Evolutionary conservation across 2,888 invertebrate genomes (phyloP), one percentile per base, ranked within the genome.

Genomic region (Glyphotaelius pellucidus): DNA sequence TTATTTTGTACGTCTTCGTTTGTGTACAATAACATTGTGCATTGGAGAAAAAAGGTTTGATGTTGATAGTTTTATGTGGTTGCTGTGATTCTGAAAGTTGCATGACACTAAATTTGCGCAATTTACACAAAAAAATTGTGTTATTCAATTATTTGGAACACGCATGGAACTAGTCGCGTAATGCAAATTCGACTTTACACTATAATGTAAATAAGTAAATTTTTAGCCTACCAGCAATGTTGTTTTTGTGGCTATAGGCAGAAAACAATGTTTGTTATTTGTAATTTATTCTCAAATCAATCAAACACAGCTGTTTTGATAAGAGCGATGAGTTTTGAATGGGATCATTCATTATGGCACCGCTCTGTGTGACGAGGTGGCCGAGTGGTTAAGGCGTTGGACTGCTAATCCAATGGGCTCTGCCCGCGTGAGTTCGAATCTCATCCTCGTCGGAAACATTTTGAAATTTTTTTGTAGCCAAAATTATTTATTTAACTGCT

Each of bases 351-450:
- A n/a, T 9, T 67, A 67, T 67, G 3, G 25, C 67, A 25, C 67
- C 9, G 67, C 67, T 67, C 25, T 9, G 9, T 25, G 9, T 67
- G 97, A 97, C 97, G 97, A 97, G 97, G 97, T 97, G 97, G 97
- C 97, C 97, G 97, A 97, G 97, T 97, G 97, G 97, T 97, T 97
- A 97, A 97, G 97, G 97, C 97, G 97, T 97, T 97, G 97, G 97
- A 97, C 97, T 97, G 97, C 97, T 97, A 97, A 97, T 97, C 97
- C 97, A 97, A 97, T 97, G 97, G 97, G 97, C 97, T 97, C 97
- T 97, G 97, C 97, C 97, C 97, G 97, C 97, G 97, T 97, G 97
- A 97, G 97, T 97, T 97, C 97, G 97, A 97, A 97, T 97, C 97
- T 97, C 97, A 97, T 97, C 97, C 97, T 97, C 97, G 97, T 97